Evolutionary conservation across 64 coral and sea anemone genomes (phyloP).

Genomic region (Acropora yongei): DNA sequence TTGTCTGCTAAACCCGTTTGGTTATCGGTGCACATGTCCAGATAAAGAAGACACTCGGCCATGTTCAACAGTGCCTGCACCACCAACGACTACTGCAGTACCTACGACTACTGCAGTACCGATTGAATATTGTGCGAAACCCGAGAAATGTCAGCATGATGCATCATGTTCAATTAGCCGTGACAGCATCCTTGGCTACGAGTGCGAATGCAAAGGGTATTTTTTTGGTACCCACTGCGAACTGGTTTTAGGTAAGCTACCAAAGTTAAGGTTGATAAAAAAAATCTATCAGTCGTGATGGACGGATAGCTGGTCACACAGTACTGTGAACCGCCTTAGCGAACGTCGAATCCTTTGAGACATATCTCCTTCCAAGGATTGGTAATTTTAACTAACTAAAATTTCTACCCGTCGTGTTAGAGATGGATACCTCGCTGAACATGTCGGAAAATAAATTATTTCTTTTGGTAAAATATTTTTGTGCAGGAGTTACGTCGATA

Average conservation of each 20-base stretch:
- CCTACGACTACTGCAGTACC: background rate
- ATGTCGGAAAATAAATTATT: too few relatives aligned
- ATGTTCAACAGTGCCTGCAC: constrained; percentile 44
- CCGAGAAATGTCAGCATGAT: background rate
- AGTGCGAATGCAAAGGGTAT: background rate
- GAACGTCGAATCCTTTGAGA: too few relatives aligned
- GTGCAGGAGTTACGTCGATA: too few relatives aligned
- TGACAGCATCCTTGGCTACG: background rate
- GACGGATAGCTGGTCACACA: too few relatives aligned
- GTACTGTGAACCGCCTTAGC: too few relatives aligned
- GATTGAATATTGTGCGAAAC: background rate
- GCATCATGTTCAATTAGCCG: background rate
- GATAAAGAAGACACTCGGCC: background rate
- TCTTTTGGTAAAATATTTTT: too few relatives aligned
- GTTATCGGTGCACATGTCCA: constrained; percentile 71
- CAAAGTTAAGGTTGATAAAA: too few relatives aligned
- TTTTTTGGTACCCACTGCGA: background rate
- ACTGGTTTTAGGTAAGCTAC: background rate
- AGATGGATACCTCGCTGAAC: too few relatives aligned
- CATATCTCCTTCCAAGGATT: too few relatives aligned
- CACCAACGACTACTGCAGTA: background rate
- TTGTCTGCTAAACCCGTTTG: constrained; percentile 65
- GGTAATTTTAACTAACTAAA: too few relatives aligned
- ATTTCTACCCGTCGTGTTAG: too few relatives aligned
- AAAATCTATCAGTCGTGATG: too few relatives aligned